Conservation (phyloP, 2,888 invertebrate species). For the Embidobia sp. region DNA sequence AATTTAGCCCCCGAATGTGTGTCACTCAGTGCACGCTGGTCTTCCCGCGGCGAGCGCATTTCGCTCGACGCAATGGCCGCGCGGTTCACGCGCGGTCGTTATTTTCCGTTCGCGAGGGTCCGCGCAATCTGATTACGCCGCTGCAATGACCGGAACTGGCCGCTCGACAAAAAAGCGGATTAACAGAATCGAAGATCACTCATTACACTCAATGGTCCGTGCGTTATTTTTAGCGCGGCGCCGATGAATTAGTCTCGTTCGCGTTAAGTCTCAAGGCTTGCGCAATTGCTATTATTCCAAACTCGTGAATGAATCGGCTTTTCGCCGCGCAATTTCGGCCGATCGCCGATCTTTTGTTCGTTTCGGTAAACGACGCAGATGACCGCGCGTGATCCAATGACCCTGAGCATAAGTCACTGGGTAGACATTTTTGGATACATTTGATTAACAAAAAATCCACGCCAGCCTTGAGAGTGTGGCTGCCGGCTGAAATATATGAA, state of each 20-base stretch:
- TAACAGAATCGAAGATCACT: background rate
- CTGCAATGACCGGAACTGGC: too few species aligned
- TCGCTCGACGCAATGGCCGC: background rate
- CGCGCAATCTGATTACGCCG: too few species aligned
- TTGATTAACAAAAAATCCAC: conserved; percentile 19
- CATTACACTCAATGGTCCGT: background rate
- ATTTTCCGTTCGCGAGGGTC: too few species aligned
- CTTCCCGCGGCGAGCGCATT: background rate
- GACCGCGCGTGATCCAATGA: background rate
- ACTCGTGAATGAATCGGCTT: conserved; percentile 31
- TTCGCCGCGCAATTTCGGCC: too few species aligned
- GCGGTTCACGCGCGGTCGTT: too few species aligned
- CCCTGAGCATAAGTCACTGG: conserved; percentile 30
- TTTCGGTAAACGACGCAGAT: too few species aligned
- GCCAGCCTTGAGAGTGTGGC: conserved; percentile 24
- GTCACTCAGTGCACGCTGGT: conserved; percentile 21
- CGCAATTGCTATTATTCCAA: conserved; percentile 15
- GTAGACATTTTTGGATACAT: conserved; percentile 19
- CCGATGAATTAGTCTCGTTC: conserved; percentile 1
- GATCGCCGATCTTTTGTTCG: too few species aligned
- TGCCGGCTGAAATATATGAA: background rate
- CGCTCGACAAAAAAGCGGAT: too few species aligned
- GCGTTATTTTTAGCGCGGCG: conserved; percentile 12
- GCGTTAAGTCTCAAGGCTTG: conserved; percentile 3
- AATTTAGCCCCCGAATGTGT: conserved; percentile 44